Base-by-base conservation (phyloP, 2,113 vertebrate genomes). In the Chrysemys picta region DNA sequence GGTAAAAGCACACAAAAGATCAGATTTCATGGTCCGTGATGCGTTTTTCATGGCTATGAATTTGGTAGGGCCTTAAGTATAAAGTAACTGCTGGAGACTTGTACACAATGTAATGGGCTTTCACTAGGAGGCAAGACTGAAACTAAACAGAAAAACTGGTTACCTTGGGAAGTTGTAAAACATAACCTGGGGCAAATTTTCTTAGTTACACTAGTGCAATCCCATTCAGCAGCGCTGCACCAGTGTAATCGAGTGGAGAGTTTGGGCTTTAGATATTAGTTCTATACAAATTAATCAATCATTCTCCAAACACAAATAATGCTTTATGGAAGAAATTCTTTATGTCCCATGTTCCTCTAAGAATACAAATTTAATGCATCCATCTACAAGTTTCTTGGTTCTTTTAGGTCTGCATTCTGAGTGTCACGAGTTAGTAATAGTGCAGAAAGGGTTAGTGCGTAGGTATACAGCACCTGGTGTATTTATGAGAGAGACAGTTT, bases 91-190 rank as follows among this genome's bases (percentile, higher is more conserved):
- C 29, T 56, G 53, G 85, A 80, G 1, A 85, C 25, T 27, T 76
- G 80, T 3, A 5, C 17, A 86, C 45, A 49, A 13, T 0, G 0
- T 0, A 8, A 62, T 59, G 16, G 24, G 24, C 35, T 84, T 83
- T 78, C 69, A 82, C 1, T 5, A 0, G 0, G 14, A 84, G 52
- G 14, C 5, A 97, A 49, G 5, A 90, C 72, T 3, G 84, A 1
- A 65, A 90, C 88, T 78, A 91, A 80, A 56, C 1, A 45, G 52
- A 82, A 95, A 7, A 38, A 38, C 56, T 56, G 19, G 87, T 88
- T 82, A 87, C 11, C 16, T 47, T 80, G 24, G 24, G 49, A 85
- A 93, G 87, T 11, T 42, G 45, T 22, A 5, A 53, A 69, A 5
- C 11, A 49, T 89, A 84, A 54, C 21, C 31, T 16, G 9, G 72